A percentile compares a stretch with the other conserved stretches of the same genome.
phyloP scores from a whole-genome alignment of 2,113 vertebrate genomes.

The Pandion haliaetus region DNA sequence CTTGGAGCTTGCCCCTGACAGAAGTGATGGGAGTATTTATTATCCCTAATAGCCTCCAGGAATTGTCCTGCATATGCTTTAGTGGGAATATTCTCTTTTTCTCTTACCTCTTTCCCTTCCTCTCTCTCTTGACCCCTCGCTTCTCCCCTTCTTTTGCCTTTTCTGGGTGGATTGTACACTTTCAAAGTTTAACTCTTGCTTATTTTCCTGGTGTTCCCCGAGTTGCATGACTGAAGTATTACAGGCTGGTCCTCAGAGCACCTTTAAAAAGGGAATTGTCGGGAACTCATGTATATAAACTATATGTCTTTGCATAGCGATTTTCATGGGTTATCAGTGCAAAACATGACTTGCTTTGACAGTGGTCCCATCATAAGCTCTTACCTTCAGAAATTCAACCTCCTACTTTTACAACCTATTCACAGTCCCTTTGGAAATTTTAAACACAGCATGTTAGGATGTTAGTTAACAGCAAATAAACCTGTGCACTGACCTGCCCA shows the following conservation, averaged over 20 bases:
- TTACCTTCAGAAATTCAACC: conserved; percentile 49
- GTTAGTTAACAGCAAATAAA: conserved; percentile 64
- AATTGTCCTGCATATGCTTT: not conserved
- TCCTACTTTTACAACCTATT: conserved; percentile 38
- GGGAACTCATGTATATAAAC: not conserved
- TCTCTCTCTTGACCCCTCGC: not conserved
- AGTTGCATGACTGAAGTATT: not conserved
- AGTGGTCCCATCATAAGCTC: conserved; percentile 10
- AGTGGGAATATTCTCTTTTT: not conserved
- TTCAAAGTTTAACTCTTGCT: not conserved
- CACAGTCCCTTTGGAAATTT: conserved; percentile 50
- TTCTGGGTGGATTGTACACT: not conserved
- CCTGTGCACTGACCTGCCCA: conserved; percentile 46
- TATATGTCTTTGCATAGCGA: not conserved
- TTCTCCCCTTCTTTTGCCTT: not conserved
- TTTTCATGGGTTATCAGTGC: not conserved
- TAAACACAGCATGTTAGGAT: conserved; percentile 30
- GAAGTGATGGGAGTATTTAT: not conserved
- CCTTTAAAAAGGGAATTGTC: not conserved
- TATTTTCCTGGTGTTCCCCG: not conserved
- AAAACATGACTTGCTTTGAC: conserved; percentile 20
- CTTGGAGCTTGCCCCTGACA: not conserved
- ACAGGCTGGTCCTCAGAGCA: not conserved
- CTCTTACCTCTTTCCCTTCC: not conserved
- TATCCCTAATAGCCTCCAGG: not conserved